Base-by-base conservation (phyloP, 2,113 vertebrate genomes). In the Hoplias malabaricus region DNA sequence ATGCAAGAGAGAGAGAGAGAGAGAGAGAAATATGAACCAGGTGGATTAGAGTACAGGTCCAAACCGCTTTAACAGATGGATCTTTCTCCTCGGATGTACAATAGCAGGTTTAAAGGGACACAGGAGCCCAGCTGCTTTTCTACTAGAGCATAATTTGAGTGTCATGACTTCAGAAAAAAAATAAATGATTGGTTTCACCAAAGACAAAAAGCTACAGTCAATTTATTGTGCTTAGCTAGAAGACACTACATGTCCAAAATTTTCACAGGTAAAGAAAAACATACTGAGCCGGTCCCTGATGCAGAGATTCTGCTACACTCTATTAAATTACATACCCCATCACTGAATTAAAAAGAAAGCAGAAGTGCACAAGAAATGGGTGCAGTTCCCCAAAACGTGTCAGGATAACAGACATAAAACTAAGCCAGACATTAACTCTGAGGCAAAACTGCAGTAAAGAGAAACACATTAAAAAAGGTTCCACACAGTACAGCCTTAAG, bases 1-100 rank as follows among this genome's bases (percentile, higher is more conserved):
- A 36, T 36, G 23, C 33, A 14, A 34, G 31, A 40, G 38, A 80
- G 25, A 42, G 54, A 48, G 59, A 67, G 57, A n/a, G n/a, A n/a
- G 42, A 10, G 33, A 50, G 40, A 62, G 69, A 79, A 69, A 59
- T 53, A 65, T 56, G 38, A 69, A 78, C 31, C 75, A 57, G 75
- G 65, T 69, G 56, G 69, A 48, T 73, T 36, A 48, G 61, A 14
- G 61, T 65, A 48, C 70, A 33, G 19, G 25, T 73, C 69, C 63
- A 73, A 68, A 21, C 16, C 12, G 10, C 61, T 79, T 40, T n/a
- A 57, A 66, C 77, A 65, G 29, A 73, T 78, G 34, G 19, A 29
- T 25, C 36, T 10, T 9, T 19, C n/a, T 33, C 10, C 19, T 59
- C 21, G 48, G 19, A 29, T 33, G 13, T 2, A 27, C n/a, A 54